A percentile compares a stretch with the other conserved stretches of the same genome.
phyloP scores from a whole-genome alignment of 2,797 vertebrate species.

The Myioborus miniatus region DNA sequence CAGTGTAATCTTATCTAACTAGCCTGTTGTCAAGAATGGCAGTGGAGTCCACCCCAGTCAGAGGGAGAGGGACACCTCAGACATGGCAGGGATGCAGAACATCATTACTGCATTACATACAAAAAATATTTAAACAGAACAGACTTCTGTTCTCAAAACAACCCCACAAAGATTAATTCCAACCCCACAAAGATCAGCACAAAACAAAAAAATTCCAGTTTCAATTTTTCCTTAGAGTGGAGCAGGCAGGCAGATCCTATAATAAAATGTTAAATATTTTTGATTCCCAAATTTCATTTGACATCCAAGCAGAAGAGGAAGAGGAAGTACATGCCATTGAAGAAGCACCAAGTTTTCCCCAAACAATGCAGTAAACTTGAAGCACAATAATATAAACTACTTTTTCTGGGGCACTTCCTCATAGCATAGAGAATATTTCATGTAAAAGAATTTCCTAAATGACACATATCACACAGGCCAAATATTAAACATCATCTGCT shows the following conservation, averaged over 20 bases:
- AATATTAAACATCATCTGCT: not conserved
- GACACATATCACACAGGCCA: not conserved
- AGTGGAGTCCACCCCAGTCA: accelerated
- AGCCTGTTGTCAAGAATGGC: not conserved
- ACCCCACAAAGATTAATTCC: not conserved
- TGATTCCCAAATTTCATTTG: not conserved
- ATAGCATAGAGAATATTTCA: not conserved
- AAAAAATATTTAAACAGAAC: not conserved
- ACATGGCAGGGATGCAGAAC: accelerated
- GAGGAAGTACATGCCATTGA: not conserved
- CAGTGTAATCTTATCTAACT: not conserved
- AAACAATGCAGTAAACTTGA: not conserved
- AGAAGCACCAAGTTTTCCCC: not conserved
- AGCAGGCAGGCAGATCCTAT: not conserved
- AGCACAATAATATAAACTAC: not conserved
- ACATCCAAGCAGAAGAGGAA: not conserved
- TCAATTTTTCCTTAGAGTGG: not conserved
- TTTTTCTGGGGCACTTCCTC: not conserved
- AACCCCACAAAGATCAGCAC: not conserved
- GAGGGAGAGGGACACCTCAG: not conserved
- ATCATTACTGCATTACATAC: not conserved
- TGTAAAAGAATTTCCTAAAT: not conserved
- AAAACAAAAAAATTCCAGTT: not conserved
- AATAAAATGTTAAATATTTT: not conserved
- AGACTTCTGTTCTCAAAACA: not conserved